Evolutionary conservation across 2,888 invertebrate genomes (phyloP), one percentile per base, ranked within the genome.

Genomic region (Acheta domesticus): DNA sequence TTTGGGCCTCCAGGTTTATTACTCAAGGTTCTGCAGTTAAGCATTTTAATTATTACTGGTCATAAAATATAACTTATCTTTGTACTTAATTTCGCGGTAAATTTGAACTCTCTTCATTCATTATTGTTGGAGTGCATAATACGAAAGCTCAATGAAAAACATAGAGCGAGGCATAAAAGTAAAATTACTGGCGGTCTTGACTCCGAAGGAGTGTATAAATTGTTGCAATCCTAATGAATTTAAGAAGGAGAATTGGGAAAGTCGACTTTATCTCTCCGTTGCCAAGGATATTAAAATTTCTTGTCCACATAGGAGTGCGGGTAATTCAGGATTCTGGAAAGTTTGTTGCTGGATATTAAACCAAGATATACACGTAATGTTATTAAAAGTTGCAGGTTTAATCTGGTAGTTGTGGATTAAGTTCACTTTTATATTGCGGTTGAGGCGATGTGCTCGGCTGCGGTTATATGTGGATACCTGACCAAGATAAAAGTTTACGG

Each of bases 301-400:
- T 62, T 62, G 14, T n/a, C 16, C n/a, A 62, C n/a, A 62, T 62
- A n/a, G 62, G n/a, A 62, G 62, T n/a, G 62, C 14, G 16, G 14
- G 62, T 62, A n/a, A 62, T 62, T 14, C 16, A 14, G 62, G n/a
- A 62, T 62, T 62, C 36, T 62, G 16, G n/a, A 62, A 62, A 62
- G 62, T 62, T 62, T 62, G 62, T n/a, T 62, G n/a, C 62, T 62
- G 62, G 62, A 62, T 62, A 62, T 62, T 36, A 62, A 62, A 62
- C 62, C 62, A 62, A 62, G 62, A 62, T 62, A 62, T 62, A 62
- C 62, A 62, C 62, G 16, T 62, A 62, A 62, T 62, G 62, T 62
- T 62, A 62, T 62, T 62, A 62, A 62, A 62, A 62, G 16, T 62
- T 62, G 62, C 62, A 62, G 62, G 62, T 62, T 62, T 62, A 62